These are phyloP conservation scores for Meloe dianella DNA, from an alignment of 2,888 invertebrate species.

Conservation along the genomic window DNA sequence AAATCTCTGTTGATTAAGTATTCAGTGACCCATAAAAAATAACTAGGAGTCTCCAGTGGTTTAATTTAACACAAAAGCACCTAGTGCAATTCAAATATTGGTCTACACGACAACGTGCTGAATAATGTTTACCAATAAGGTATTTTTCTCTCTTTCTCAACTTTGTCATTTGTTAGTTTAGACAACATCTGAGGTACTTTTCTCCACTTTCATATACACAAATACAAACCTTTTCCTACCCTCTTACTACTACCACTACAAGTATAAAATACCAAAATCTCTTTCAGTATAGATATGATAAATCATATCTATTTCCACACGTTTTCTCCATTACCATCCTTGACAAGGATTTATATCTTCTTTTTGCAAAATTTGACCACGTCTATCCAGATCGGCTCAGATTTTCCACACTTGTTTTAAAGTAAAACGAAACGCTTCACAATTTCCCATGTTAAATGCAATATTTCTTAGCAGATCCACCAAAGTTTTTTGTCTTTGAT, in stretches of 20 bases:
- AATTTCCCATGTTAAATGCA: background rate
- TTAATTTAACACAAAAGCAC: conserved; percentile 34
- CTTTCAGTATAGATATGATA: conserved; percentile 49
- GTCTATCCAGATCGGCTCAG: conserved; percentile 46
- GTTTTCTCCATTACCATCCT: conserved; percentile 52
- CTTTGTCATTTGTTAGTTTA: conserved; percentile 32
- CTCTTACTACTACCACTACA: conserved; percentile 1
- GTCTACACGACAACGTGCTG: conserved; percentile 35
- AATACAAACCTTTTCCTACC: conserved; percentile 28
- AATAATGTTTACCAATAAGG: conserved; percentile 51
- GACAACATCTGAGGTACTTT: conserved; percentile 45
- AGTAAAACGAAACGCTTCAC: background rate
- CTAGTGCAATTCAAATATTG: conserved; percentile 32
- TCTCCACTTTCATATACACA: conserved; percentile 7
- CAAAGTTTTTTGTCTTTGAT: background rate
- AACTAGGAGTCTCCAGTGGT: conserved; percentile 34
- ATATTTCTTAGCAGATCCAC: background rate
- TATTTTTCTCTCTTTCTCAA: conserved; percentile 22
- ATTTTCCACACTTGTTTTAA: conserved; percentile 28
- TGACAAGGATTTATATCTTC: conserved; percentile 55
- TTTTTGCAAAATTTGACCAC: conserved; percentile 56
- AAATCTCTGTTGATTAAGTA: conserved; percentile 32
- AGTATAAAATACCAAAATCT: conserved; percentile 6
- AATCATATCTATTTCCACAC: conserved; percentile 54
- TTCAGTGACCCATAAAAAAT: conserved; percentile 36